Percentiles rank a stretch among this genome's conserved stretches.
Conservation (phyloP, 2,797 vertebrate genomes). For the Lophotriccus pileatus region DNA sequence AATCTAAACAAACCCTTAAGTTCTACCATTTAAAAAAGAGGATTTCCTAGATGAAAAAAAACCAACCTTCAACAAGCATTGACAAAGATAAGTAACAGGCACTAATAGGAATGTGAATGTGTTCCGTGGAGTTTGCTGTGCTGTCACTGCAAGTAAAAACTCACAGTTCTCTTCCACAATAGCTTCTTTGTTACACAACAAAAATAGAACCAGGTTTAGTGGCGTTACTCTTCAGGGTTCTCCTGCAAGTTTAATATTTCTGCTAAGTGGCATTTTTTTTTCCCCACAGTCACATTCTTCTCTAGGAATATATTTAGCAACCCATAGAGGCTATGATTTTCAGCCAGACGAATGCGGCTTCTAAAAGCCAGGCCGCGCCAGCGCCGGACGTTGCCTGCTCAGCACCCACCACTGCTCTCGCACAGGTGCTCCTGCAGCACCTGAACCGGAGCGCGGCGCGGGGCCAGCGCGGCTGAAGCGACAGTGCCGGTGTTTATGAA, state of each 20-base stretch:
- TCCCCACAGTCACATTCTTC: background rate
- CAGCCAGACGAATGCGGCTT: accelerated
- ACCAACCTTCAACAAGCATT: background rate
- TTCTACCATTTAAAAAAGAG: background rate
- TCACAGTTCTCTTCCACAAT: background rate
- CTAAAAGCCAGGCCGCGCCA: accelerated
- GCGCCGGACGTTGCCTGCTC: background rate
- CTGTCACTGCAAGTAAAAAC: background rate
- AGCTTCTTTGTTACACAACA: background rate
- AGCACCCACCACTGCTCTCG: accelerated
- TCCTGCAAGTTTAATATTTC: background rate
- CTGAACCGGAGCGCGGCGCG: background rate
- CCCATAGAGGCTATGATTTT: accelerated
- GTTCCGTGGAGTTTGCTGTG: background rate
- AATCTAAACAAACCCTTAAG: background rate
- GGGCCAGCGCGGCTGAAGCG: background rate
- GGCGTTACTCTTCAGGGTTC: background rate
- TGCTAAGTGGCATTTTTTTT: background rate
- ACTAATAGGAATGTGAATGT: accelerated
- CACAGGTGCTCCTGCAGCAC: accelerated
- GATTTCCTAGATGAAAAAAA: background rate
- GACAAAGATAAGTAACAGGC: background rate
- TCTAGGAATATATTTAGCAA: background rate
- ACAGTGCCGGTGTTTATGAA: background rate
- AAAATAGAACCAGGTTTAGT: background rate